Conservation (phyloP, 2,113 vertebrate species). For the Hippocampus guttulatus region DNA sequence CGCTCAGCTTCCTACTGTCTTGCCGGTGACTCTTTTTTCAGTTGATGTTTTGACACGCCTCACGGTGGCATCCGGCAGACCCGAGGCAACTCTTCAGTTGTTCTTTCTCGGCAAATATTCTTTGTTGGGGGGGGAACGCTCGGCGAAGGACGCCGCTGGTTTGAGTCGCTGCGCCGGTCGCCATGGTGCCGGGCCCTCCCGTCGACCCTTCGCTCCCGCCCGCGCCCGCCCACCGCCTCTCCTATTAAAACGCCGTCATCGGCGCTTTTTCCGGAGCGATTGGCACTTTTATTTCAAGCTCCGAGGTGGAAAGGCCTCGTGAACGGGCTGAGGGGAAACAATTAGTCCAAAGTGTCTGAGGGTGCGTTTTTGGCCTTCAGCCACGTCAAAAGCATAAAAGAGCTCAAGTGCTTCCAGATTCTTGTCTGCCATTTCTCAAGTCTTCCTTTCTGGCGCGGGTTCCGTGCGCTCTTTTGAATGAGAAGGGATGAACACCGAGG, state of each 20-base stretch:
- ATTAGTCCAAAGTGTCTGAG: slow-evolving; percentile 75
- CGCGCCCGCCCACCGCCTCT: slow-evolving; percentile 75
- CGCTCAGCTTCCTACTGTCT: no score
- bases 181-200: slow-evolving; percentile 76
- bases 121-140: no score
- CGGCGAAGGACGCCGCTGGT: slow-evolving; percentile 69
- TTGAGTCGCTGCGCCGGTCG: slow-evolving; percentile 77
- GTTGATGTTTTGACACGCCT: no score
- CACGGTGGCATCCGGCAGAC: no score
- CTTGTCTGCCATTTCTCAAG: slow-evolving; percentile 50
- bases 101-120: no score
- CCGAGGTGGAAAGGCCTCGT: slow-evolving; percentile 61
- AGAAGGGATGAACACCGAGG: slow-evolving; percentile 16
- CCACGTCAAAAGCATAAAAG: slow-evolving; percentile 59
- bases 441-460: slow-evolving; percentile 18
- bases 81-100: no score
- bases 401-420: slow-evolving; percentile 83
- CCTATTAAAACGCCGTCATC: slow-evolving; percentile 90
- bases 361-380: slow-evolving; percentile 73
- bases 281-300: slow-evolving; percentile 87
- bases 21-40: no score
- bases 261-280: slow-evolving; percentile 87
- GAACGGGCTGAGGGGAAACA: slow-evolving; percentile 79
- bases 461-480: slow-evolving; percentile 35
- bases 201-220: slow-evolving; percentile 76